Percentiles rank a stretch among this genome's conserved stretches.
Evolutionary conservation across 2,797 vertebrate genomes (phyloP).

Genomic region (Pogonophryne albipinna): DNA sequence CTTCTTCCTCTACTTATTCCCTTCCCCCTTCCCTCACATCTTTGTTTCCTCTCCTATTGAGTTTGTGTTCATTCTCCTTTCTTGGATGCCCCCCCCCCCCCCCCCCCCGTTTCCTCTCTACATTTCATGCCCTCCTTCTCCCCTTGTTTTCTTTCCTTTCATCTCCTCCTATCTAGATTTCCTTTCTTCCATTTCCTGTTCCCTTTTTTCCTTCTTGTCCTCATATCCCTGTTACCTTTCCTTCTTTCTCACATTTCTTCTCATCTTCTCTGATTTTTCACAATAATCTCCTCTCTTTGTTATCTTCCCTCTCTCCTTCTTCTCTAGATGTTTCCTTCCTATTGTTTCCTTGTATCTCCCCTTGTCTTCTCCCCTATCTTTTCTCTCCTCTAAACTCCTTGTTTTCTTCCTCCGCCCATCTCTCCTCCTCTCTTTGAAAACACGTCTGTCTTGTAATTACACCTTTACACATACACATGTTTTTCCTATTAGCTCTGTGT

Average conservation of each 20-base stretch:
- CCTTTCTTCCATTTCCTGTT: no score
- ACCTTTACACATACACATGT: constrained; percentile 75
- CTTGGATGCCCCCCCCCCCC: no score
- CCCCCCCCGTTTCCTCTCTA: no score
- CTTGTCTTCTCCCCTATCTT: not conserved
- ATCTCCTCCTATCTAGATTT: not conserved
- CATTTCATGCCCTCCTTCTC: no score
- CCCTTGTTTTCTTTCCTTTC: no score
- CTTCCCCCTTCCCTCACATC: no score
- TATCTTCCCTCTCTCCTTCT: not conserved
- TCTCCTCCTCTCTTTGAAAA: constrained; percentile 62
- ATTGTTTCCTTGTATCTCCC: not conserved
- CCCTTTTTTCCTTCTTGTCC: no score
- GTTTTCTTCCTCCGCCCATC: not conserved
- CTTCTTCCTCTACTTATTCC: not conserved
- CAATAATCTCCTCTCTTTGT: not conserved
- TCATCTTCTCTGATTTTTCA: no score
- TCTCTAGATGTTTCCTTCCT: not conserved
- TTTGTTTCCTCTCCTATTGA: no score
- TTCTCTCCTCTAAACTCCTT: no score
- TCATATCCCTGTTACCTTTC: not conserved
- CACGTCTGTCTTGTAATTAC: constrained; percentile 79
- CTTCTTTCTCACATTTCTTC: no score
- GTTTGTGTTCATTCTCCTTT: no score
- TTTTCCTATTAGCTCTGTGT: constrained; percentile 77